These are phyloP conservation scores for Thysanoteuthis rhombus DNA, from an alignment of 2,888 invertebrate species.

Conservation along the genomic window DNA sequence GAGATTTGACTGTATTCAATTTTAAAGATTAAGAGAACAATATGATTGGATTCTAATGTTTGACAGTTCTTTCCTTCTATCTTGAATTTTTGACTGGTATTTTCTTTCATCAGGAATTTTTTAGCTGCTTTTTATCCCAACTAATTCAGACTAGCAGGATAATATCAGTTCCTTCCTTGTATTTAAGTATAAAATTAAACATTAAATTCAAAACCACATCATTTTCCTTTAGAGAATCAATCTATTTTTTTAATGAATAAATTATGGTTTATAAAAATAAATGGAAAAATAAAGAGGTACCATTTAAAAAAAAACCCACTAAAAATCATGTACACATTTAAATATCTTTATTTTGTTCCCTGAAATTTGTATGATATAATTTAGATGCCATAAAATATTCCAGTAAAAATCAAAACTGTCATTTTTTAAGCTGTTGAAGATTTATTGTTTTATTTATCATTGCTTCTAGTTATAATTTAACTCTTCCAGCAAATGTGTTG, in stretches of 20 bases:
- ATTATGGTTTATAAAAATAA: not conserved
- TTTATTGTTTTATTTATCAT: not conserved
- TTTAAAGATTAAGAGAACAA: too few species aligned
- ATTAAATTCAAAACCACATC: not conserved
- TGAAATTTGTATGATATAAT: not conserved
- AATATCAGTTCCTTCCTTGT: not conserved
- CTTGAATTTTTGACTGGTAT: too few species aligned
- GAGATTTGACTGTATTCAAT: too few species aligned
- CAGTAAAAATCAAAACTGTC: not conserved
- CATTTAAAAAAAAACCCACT: too few species aligned
- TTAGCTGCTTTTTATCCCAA: too few species aligned
- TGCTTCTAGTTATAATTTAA: not conserved
- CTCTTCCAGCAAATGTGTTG: not conserved
- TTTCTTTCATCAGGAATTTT: too few species aligned
- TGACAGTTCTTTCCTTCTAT: not conserved
- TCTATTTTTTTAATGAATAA: not conserved
- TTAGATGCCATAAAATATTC: not conserved
- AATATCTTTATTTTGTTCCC: not conserved
- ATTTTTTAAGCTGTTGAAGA: too few species aligned
- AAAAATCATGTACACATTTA: not conserved
- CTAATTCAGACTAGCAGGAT: too few species aligned
- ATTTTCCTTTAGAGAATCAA: not conserved
- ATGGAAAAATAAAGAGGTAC: not conserved
- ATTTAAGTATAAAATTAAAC: not conserved
- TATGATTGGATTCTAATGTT: too few species aligned